Percentiles rank a stretch among this genome's conserved stretches.
Evolutionary conservation across 2,113 vertebrate species (phyloP).

Genomic region (Rattus rattus): DNA sequence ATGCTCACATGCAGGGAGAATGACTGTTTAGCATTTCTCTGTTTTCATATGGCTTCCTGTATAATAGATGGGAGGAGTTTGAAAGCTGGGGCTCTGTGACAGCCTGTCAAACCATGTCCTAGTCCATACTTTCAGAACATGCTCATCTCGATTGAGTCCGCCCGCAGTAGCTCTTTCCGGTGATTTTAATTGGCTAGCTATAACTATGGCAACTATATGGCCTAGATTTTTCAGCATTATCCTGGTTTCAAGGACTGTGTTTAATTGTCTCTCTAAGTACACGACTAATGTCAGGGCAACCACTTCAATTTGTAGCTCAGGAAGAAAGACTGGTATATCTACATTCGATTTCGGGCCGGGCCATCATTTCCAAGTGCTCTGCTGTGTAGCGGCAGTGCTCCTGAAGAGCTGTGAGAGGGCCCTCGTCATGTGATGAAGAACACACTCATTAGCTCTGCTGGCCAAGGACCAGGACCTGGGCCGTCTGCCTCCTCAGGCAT

Average conservation of each 20-base stretch:
- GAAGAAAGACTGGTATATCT: conserved; percentile 31
- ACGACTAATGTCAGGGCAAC: conserved; percentile 59
- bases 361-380: background rate
- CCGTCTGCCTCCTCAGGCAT: background rate
- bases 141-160: background rate
- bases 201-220: conserved; percentile 74
- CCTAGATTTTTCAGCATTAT: conserved; percentile 71
- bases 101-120: background rate
- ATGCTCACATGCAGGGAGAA: background rate
- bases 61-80: background rate
- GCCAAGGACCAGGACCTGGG: background rate
- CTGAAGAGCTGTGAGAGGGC: background rate
- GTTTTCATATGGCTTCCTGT: background rate
- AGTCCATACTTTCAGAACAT: conserved; percentile 49
- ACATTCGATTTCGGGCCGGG: background rate
- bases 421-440: background rate
- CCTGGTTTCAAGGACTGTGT: conserved; percentile 64
- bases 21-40: background rate
- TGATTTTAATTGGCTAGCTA: conserved; percentile 66
- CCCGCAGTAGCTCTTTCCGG: conserved; percentile 1
- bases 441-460: background rate
- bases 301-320: conserved; percentile 53
- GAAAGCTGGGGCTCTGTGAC: background rate
- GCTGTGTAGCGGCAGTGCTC: background rate
- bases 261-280: conserved; percentile 70